These are phyloP conservation scores for Myrmecophaga tridactyla DNA, from an alignment of 2,113 vertebrate genomes.

Conservation along the genomic window DNA sequence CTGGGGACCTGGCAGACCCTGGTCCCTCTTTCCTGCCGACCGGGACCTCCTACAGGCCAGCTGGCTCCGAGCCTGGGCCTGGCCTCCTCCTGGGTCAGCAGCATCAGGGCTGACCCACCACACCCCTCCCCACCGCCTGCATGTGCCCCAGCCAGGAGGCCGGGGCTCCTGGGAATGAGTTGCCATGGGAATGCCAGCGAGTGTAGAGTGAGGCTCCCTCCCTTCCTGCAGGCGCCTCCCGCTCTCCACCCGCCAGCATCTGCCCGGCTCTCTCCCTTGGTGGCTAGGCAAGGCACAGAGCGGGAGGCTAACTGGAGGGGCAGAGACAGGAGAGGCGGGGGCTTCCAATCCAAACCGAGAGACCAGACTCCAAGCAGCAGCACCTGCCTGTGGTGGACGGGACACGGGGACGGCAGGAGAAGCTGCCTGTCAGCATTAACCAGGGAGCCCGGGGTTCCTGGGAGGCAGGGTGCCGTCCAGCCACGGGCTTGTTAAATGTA, in stretches of 20 bases:
- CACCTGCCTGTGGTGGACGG: not conserved
- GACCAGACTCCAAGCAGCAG: conserved; percentile 53
- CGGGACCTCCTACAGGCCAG: not conserved
- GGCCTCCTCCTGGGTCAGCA: not conserved
- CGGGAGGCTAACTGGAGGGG: conserved; percentile 10
- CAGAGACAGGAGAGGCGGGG: conserved; percentile 42
- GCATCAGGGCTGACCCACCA: not conserved
- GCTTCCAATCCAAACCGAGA: conserved; percentile 44
- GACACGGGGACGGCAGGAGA: not conserved
- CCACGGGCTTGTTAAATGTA: fast-evolving
- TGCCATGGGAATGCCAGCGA: not conserved
- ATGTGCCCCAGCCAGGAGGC: not conserved
- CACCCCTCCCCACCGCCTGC: not conserved
- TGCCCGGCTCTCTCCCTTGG: not conserved
- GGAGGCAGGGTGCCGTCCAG: not conserved
- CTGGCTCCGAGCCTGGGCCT: not conserved
- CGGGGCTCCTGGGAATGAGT: not conserved
- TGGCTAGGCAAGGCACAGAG: not conserved
- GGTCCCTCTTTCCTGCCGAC: not conserved
- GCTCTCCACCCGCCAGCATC: not conserved
- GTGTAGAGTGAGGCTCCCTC: no score
- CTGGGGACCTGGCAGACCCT: not conserved
- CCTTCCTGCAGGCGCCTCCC: not conserved
- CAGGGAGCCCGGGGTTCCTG: not conserved
- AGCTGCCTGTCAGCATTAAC: not conserved